Conservation (phyloP, 2,888 invertebrate species). For the Xestoiulus laeticollis region DNA sequence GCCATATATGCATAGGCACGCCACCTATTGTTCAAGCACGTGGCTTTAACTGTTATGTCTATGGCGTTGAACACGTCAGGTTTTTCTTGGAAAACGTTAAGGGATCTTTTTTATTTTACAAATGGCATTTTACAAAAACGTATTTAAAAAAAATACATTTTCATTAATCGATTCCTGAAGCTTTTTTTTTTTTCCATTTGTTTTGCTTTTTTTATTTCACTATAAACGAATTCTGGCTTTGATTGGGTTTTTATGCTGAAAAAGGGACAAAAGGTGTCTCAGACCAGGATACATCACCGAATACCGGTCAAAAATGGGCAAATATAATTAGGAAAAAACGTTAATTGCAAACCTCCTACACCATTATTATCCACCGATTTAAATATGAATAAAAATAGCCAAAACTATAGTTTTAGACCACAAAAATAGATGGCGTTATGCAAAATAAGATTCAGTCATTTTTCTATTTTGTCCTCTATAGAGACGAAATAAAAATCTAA, state of each 20-base stretch:
- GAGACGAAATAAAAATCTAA: too few species aligned
- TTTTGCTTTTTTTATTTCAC: not conserved
- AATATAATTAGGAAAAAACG: not conserved
- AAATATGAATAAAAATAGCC: too few species aligned
- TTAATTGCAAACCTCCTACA: not conserved
- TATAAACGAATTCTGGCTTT: not conserved
- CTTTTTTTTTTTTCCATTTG: not conserved
- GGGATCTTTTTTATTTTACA: not conserved
- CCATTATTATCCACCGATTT: not conserved
- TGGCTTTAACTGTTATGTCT: not conserved
- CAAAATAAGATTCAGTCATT: too few species aligned
- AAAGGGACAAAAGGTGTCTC: not conserved
- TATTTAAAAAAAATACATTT: not conserved
- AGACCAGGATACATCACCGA: not conserved
- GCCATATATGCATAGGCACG: not conserved
- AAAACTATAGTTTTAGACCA: too few species aligned
- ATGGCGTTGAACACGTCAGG: not conserved
- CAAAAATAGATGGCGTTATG: not conserved
- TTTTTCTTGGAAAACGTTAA: not conserved
- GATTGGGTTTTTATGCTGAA: not conserved
- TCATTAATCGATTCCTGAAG: conserved; percentile 9
- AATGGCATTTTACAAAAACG: too few species aligned
- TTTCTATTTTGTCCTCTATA: too few species aligned
- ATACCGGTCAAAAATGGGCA: not conserved
- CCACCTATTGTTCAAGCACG: not conserved